A percentile compares a stretch with the other conserved stretches of the same genome.
Evolutionary conservation across 53 echinoderm and acorn worm species (phyloP).

Genomic region (Holothuria scabra): DNA sequence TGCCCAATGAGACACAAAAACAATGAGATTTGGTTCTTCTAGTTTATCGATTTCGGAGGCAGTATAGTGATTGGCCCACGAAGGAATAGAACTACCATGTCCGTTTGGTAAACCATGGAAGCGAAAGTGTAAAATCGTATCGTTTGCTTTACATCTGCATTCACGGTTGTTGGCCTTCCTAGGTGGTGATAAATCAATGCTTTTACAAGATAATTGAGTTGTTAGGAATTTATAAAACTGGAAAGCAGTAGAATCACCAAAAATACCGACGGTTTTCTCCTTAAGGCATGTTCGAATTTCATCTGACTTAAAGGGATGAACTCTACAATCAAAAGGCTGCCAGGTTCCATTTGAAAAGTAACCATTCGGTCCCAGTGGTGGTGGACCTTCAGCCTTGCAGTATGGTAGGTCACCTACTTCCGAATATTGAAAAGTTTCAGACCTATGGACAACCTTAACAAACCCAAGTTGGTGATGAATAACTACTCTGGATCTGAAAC

Average conservation of each 20-base stretch:
- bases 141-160: neutral
- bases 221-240: neutral
- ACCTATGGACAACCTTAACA: too few species aligned
- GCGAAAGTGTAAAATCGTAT: neutral
- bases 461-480: too few species aligned
- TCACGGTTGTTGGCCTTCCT: neutral
- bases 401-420: too few species aligned
- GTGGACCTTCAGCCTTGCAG: too few species aligned
- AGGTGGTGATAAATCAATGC: neutral
- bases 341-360: neutral
- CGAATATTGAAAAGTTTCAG: too few species aligned
- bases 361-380: neutral
- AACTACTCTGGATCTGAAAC: too few species aligned
- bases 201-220: neutral
- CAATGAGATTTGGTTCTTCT: neutral
- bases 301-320: neutral
- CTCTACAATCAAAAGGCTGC: slow-evolving; percentile 4
- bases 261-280: neutral
- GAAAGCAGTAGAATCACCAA: slow-evolving; percentile 1
- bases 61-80: neutral
- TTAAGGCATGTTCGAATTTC: neutral
- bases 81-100: neutral
- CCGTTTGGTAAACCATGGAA: slow-evolving; percentile 9
- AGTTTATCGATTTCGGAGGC: neutral
- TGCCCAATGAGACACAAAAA: slow-evolving; percentile 21